Conservation (phyloP, 2,888 invertebrate species). For the Xanthia icteritia region DNA sequence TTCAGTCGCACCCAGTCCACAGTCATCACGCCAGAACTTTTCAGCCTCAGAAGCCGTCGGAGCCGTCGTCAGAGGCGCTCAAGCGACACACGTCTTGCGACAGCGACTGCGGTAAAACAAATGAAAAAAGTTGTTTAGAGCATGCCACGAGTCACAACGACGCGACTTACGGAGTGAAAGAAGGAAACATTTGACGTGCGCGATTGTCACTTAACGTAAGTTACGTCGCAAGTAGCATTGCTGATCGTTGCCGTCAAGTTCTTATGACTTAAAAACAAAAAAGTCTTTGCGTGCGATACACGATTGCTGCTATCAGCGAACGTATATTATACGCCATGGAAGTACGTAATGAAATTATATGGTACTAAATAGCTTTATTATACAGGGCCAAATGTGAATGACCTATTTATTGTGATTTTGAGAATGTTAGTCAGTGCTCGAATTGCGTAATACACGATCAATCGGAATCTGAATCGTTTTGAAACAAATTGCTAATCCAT, state of each 20-base stretch:
- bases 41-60: too few relatives aligned
- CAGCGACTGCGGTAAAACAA: too few relatives aligned
- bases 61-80: too few relatives aligned
- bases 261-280: constrained; percentile 31
- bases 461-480: too few relatives aligned
- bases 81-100: too few relatives aligned
- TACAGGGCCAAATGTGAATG: constrained; percentile 14
- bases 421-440: not conserved
- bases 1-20: too few relatives aligned
- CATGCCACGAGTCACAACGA: too few relatives aligned
- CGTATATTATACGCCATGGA: constrained; percentile 61
- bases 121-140: too few relatives aligned
- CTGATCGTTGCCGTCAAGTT: not conserved
- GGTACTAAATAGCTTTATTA: constrained; percentile 49
- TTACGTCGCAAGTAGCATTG: not conserved
- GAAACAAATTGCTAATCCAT: too few relatives aligned
- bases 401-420: constrained; percentile 6
- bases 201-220: not conserved
- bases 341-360: constrained; percentile 52
- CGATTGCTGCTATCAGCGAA: constrained; percentile 67
- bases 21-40: not conserved
- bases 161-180: not conserved
- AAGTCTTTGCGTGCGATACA: constrained; percentile 66
- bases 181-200: not conserved
- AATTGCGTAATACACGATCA: too few relatives aligned